Percentiles rank a stretch among this genome's conserved stretches.
Evolutionary conservation across 2,888 invertebrate genomes (phyloP).

Genomic region (Seladonia tumulorum): DNA sequence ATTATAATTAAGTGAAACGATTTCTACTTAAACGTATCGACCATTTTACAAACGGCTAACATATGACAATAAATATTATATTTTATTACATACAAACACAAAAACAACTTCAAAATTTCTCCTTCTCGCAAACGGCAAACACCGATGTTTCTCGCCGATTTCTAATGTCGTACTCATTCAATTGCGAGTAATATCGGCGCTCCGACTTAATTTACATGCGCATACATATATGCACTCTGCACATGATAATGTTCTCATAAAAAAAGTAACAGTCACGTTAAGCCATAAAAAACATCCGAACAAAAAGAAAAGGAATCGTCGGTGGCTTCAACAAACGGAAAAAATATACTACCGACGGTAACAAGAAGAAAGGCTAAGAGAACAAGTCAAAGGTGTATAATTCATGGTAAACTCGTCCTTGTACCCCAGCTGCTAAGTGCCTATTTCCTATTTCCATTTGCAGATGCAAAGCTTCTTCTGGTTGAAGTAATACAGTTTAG

Average conservation of each 20-base stretch:
- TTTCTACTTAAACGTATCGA: neutral
- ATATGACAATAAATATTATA: conserved; percentile 12
- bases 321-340: neutral
- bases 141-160: neutral
- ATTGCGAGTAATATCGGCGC: neutral
- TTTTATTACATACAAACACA: conserved; percentile 9
- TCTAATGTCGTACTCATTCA: neutral
- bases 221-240: neutral
- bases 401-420: conserved; percentile 62
- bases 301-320: conserved; percentile 17
- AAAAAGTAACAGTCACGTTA: neutral
- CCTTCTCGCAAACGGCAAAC: neutral
- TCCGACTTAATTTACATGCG: neutral
- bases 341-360: conserved; percentile 2
- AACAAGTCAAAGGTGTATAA: conserved; percentile 50
- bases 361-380: conserved; percentile 39
- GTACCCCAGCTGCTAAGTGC: conserved; percentile 73
- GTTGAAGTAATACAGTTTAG: conserved; percentile 59
- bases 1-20: conserved; percentile 18
- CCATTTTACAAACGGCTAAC: neutral
- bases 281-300: neutral
- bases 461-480: conserved; percentile 77
- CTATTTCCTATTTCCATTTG: conserved; percentile 80
- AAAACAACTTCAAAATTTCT: conserved; percentile 1
- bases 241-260: neutral